A percentile compares a stretch with the other conserved stretches of the same genome.
These are phyloP conservation scores for Eonycteris spelaea DNA, from an alignment of 2,113 vertebrate genomes.

Conservation along the genomic window DNA sequence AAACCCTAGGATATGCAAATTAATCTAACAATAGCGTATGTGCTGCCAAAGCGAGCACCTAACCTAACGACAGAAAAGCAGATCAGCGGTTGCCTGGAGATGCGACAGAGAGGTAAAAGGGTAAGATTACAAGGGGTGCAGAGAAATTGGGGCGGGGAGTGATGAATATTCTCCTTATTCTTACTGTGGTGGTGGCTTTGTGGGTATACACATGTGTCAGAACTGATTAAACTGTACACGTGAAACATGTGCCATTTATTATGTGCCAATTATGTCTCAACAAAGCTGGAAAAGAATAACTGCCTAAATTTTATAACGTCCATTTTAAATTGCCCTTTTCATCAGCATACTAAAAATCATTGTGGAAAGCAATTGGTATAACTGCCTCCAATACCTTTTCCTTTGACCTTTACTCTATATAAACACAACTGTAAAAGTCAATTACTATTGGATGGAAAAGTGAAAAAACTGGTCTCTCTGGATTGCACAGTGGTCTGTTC, in stretches of 20 bases:
- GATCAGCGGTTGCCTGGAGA: neutral
- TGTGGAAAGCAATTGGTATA: slow-evolving; percentile 22
- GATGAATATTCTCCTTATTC: neutral
- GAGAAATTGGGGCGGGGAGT: neutral
- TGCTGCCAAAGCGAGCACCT: no score
- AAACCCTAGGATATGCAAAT: neutral
- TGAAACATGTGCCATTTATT: neutral
- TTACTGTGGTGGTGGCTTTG: neutral
- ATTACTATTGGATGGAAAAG: slow-evolving; percentile 68
- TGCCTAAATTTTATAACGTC: slow-evolving; percentile 5
- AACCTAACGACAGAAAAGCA: neutral
- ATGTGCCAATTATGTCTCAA: slow-evolving; percentile 29
- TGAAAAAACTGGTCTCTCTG: slow-evolving; percentile 72
- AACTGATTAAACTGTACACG: neutral
- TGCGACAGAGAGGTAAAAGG: neutral
- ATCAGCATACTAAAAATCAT: slow-evolving; percentile 19
- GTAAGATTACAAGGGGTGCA: neutral
- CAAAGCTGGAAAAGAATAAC: neutral
- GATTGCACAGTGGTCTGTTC: slow-evolving; percentile 50
- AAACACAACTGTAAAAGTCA: slow-evolving; percentile 63
- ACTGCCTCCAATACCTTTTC: slow-evolving; percentile 45
- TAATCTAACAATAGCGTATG: neutral
- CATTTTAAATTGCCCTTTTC: slow-evolving; percentile 6
- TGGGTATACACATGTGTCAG: neutral
- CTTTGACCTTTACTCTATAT: slow-evolving; percentile 72